These are phyloP conservation scores for Micropterix aruncella DNA, from an alignment of 2,888 invertebrate genomes.

Conservation along the genomic window DNA sequence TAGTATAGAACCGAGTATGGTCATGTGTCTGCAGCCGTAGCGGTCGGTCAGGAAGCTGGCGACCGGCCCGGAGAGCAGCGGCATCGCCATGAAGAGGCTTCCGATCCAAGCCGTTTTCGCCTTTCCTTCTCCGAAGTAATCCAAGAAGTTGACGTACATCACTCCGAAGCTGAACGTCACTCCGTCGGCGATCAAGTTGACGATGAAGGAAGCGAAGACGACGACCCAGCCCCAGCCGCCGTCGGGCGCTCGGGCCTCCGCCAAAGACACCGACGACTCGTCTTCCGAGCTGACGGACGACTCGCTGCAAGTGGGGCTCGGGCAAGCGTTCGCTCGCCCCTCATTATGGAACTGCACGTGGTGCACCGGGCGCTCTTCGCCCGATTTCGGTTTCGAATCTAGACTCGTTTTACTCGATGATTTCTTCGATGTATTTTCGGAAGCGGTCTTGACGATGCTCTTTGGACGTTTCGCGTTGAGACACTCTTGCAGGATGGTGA, in stretches of 20 bases:
- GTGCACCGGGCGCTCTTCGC: slow-evolving; percentile 25
- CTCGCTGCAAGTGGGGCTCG: slow-evolving; percentile 23
- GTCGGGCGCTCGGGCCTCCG: slow-evolving; percentile 65
- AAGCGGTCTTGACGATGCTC: slow-evolving; percentile 16
- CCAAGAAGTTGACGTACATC: slow-evolving; percentile 71
- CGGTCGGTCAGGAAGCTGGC: slow-evolving; percentile 73
- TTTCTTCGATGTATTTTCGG: slow-evolving; percentile 11
- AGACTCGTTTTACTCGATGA: neutral
- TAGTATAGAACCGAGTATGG: slow-evolving; percentile 63
- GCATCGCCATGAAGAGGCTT: slow-evolving; percentile 84
- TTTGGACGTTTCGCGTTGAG: slow-evolving; percentile 9
- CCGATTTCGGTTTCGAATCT: neutral
- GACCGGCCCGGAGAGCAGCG: slow-evolving; percentile 72
- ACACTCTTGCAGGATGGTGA: neutral
- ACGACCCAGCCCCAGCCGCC: slow-evolving; percentile 93
- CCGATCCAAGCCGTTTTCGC: slow-evolving; percentile 85
- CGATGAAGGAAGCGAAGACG: slow-evolving; percentile 77
- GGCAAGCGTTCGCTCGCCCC: slow-evolving; percentile 15
- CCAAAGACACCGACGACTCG: slow-evolving; percentile 45
- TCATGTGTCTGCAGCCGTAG: slow-evolving; percentile 68
- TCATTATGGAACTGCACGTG: slow-evolving; percentile 46
- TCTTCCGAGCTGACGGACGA: slow-evolving; percentile 43
- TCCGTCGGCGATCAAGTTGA: slow-evolving; percentile 85
- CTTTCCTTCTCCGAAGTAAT: slow-evolving; percentile 72
- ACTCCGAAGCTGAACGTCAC: slow-evolving; percentile 88